phyloP scores from a whole-genome alignment of 2,888 invertebrate species.

The Dryobota labecula region DNA sequence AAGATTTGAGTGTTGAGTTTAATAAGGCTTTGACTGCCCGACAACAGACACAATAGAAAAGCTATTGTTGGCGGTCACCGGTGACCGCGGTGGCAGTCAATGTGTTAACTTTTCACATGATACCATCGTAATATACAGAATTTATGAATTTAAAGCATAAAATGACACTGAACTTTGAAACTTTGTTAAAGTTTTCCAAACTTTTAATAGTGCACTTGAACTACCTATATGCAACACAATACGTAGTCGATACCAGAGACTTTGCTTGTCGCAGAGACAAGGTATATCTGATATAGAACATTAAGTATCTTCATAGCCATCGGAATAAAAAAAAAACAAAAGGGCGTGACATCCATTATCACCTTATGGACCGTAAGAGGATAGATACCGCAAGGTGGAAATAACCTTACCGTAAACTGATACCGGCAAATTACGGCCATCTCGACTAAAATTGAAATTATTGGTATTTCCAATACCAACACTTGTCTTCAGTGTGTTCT shows the following conservation, averaged over 20 bases:
- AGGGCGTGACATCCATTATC: not conserved
- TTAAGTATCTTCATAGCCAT: not conserved
- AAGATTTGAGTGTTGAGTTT: no score
- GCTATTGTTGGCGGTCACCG: no score
- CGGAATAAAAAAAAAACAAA: constrained; percentile 3
- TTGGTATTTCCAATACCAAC: constrained; percentile 25
- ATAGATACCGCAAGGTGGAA: not conserved
- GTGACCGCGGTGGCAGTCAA: no score
- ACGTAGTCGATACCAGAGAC: not conserved
- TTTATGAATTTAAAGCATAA: constrained; percentile 26
- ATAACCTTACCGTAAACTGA: constrained; percentile 4
- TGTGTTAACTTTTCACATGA: constrained; percentile 39
- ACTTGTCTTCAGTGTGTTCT: constrained; percentile 25
- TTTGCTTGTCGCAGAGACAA: no score
- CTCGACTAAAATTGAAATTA: constrained; percentile 1
- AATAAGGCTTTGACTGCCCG: no score
- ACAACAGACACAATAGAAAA: no score
- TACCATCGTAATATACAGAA: constrained; percentile 35
- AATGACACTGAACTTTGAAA: not conserved
- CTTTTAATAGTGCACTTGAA: not conserved
- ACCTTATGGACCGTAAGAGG: not conserved
- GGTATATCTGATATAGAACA: no score
- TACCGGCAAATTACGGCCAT: constrained; percentile 14
- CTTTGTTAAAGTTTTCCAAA: constrained; percentile 16
- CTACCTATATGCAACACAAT: not conserved